Evolutionary conservation across 2,113 vertebrate species (phyloP), one percentile per base, ranked within the genome.

Genomic region (Chionis minor): DNA sequence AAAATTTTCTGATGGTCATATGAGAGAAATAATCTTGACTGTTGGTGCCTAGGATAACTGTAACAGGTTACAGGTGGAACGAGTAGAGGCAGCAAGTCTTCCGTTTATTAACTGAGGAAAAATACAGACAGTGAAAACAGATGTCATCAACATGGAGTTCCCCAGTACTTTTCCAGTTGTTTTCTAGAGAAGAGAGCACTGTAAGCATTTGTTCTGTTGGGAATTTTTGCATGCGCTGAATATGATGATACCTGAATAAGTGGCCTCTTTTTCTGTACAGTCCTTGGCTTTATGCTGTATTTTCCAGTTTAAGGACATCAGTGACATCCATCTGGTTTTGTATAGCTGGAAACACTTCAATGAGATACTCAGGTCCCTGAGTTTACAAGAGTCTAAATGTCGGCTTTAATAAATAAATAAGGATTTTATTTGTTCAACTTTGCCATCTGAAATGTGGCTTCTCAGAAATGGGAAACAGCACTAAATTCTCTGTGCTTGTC

Each of bases 211-310:
- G 38, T 82, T 90, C 28, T 40, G 33, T 61, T 33, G 35, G 72
- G 56, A 78, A 33, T 63, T 83, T 94, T 63, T 94, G 58, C 3
- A 0, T 82, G 58, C 2, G 5, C 62, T 87, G 51, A 73, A 70
- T 79, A 35, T 44, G 32, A 52, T 52, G 55, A 32, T 88, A 56
- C 42, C 33, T 88, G 88, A 80, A 58, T 72, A 93, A 49, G 32
- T 75, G 77, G 70, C 62, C 40, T 87, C 54, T 74, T 10, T 95
- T 94, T 88, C 66, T 77, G 35, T 75, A 35, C 24, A 70, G 44
- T 81, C 40, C 52, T 92, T 96, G 91, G 74, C 81, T 94, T 92
- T 72, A 59, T 79, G 66, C 52, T 92, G 33, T 91, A 13, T 91
- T 94, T 90, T 80, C 87, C 54, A 51, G 69, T 91, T 95, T 54